A percentile compares a stretch with the other conserved stretches of the same genome.
Evolutionary conservation across 2,888 invertebrate genomes (phyloP).

Genomic region (Palloptera scutellata): DNA sequence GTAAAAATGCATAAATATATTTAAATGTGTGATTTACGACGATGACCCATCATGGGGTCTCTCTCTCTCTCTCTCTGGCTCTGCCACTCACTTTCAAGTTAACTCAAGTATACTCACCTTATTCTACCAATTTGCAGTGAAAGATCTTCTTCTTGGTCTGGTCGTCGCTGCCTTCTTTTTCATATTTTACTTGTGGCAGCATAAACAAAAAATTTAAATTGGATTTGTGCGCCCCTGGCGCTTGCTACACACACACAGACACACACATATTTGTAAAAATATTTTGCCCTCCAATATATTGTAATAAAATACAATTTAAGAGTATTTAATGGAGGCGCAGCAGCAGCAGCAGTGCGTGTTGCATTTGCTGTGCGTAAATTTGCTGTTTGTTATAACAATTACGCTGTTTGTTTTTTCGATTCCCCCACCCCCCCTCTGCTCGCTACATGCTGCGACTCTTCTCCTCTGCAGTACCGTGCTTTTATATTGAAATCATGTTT

Average conservation of each 20-base stretch:
- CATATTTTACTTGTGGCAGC: constrained; percentile 30
- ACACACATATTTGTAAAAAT: constrained; percentile 19
- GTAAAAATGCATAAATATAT: constrained; percentile 44
- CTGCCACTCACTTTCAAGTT: not conserved
- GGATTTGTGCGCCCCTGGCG: constrained; percentile 46
- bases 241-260: constrained; percentile 37
- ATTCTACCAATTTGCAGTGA: constrained; percentile 4
- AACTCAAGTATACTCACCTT: constrained; percentile 30
- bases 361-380: constrained; percentile 27
- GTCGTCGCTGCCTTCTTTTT: not conserved
- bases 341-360: constrained; percentile 1
- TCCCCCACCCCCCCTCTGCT: no score
- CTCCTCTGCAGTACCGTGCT: no score
- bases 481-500: no score
- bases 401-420: constrained; percentile 37
- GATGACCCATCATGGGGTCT: constrained; percentile 44
- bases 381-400: constrained; percentile 45
- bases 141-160: constrained; percentile 21
- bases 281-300: constrained; percentile 11
- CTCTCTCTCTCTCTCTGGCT: not conserved
- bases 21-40: constrained; percentile 50
- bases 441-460: no score
- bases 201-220: constrained; percentile 43
- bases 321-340: constrained; percentile 31
- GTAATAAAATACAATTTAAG: constrained; percentile 39